A percentile compares a stretch with the other conserved stretches of the same genome.
phyloP scores from a whole-genome alignment of 1,140 invertebrate genomes.

The Gonatopus flavifemur region DNA sequence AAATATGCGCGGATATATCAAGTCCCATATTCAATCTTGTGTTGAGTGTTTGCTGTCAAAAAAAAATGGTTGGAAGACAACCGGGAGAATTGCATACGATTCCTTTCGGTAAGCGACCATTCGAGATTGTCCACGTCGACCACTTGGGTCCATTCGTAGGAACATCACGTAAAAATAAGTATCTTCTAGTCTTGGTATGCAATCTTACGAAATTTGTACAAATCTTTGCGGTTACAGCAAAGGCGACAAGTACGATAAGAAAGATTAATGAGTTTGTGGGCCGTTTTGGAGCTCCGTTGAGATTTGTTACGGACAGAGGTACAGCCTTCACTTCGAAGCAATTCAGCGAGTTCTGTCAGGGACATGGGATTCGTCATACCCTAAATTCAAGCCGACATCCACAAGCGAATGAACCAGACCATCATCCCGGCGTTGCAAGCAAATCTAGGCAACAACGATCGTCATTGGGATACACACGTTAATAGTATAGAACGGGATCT shows the following conservation, averaged over 20 bases:
- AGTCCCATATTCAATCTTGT: constrained; percentile 13
- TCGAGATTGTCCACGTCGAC: constrained; percentile 18
- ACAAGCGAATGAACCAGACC: constrained; percentile 16
- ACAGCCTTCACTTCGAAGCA: constrained; percentile 4
- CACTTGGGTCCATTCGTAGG: constrained; percentile 17
- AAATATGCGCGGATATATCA: constrained; percentile 15
- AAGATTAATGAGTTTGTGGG: neutral
- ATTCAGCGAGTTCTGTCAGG: constrained; percentile 16
- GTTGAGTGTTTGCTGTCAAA: constrained; percentile 17
- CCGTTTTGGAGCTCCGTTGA: neutral
- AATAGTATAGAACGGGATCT: constrained; percentile 13
- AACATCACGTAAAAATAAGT: neutral
- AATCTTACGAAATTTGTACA: constrained; percentile 1
- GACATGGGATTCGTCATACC: constrained; percentile 26
- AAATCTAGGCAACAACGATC: neutral
- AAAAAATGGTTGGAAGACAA: constrained; percentile 7
- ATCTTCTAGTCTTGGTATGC: neutral
- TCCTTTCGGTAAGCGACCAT: constrained; percentile 12
- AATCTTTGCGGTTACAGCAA: neutral
- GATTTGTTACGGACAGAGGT: neutral
- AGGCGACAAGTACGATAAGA: neutral
- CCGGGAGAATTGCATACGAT: constrained; percentile 19
- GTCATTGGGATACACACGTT: constrained; percentile 10
- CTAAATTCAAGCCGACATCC: constrained; percentile 30
- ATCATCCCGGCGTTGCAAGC: constrained; percentile 13